phyloP scores from a whole-genome alignment of 2,113 vertebrate genomes.

The Albula glossodonta region DNA sequence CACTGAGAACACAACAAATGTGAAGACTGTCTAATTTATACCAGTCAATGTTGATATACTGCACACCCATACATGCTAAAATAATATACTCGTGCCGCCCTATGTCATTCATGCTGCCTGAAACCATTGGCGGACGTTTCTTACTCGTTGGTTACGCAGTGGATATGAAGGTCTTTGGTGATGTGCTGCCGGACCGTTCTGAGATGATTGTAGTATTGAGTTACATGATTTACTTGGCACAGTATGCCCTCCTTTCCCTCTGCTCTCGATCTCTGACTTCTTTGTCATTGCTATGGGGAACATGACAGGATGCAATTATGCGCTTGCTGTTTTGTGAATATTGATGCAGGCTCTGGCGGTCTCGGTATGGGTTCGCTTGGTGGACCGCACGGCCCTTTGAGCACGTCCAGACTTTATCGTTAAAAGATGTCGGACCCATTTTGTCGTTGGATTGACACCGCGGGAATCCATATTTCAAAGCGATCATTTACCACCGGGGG shows the following conservation, averaged over 20 bases:
- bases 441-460: neutral
- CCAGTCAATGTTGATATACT: neutral
- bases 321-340: neutral
- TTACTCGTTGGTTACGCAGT: neutral
- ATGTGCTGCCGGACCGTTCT: neutral
- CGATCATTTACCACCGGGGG: neutral
- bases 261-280: neutral
- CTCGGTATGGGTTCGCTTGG: neutral
- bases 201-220: neutral
- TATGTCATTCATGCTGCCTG: neutral
- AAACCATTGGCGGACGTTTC: neutral
- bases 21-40: neutral
- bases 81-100: neutral
- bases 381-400: neutral
- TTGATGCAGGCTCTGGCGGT: neutral
- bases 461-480: neutral
- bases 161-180: neutral
- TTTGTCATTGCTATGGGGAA: neutral
- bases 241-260: neutral
- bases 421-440: no score
- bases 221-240: neutral
- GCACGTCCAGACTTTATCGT: neutral
- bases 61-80: neutral
- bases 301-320: neutral
- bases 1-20: neutral